Conservation (phyloP, 2,113 vertebrate species). For the Chauna torquata region DNA sequence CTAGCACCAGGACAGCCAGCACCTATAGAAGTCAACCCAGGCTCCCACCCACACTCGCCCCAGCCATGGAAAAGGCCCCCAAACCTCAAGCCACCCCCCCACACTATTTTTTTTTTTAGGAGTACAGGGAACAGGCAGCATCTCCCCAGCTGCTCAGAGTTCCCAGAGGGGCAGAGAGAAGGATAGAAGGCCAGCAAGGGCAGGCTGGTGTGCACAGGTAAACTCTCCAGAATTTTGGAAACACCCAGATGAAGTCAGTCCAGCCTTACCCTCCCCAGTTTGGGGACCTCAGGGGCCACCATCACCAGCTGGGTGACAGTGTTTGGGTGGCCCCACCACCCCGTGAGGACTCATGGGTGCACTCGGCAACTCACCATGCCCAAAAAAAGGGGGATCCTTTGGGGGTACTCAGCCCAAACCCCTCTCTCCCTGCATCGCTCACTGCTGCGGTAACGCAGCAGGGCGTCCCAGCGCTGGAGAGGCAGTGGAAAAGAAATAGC, state of each 20-base stretch:
- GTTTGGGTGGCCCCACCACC: background rate
- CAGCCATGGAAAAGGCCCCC: background rate
- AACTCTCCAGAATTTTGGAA: accelerated
- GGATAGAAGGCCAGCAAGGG: background rate
- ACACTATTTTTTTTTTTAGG: background rate
- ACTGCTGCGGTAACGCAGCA: background rate
- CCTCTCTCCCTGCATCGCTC: background rate
- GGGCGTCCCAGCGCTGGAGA: background rate
- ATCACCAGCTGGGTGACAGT: background rate
- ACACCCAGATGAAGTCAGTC: accelerated
- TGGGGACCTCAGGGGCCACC: background rate
- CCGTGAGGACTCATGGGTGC: no score
- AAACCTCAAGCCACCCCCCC: background rate
- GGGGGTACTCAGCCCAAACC: no score
- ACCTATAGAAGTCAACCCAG: background rate
- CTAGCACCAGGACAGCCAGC: background rate
- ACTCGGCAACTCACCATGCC: background rate
- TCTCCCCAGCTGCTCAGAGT: no score
- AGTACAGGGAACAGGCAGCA: background rate
- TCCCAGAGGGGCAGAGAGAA: background rate
- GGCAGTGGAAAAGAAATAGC: background rate
- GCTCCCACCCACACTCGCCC: background rate
- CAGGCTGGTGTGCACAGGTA: accelerated
- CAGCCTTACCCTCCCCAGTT: background rate
- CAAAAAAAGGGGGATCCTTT: background rate